Evolutionary conservation across 2,797 vertebrate genomes (phyloP).

Genomic region (Myoxocephalus aenaeus): DNA sequence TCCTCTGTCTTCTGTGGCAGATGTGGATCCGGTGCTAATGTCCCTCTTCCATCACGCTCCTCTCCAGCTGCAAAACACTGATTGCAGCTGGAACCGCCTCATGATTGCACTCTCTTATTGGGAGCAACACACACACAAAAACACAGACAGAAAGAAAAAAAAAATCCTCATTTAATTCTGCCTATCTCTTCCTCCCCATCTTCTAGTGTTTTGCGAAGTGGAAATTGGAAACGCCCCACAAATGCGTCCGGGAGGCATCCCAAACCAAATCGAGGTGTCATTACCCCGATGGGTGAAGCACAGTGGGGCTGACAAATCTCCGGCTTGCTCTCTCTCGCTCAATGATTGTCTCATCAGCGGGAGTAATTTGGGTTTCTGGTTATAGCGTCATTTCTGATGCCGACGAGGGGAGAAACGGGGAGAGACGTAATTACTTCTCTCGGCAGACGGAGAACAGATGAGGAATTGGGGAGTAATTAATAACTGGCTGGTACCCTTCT

Average conservation of each 20-base stretch:
- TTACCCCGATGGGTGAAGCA: conserved; percentile 63
- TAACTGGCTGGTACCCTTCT: conserved; percentile 73
- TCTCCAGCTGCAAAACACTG: conserved; percentile 77
- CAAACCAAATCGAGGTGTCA: conserved; percentile 64
- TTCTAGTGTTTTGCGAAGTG: conserved; percentile 70
- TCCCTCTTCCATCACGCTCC: conserved; percentile 77
- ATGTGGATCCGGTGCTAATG: conserved; percentile 76
- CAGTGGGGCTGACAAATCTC: conserved; percentile 71
- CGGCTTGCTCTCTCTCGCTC: conserved; percentile 61
- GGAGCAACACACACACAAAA: conserved; percentile 24
- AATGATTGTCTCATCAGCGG: conserved; percentile 82
- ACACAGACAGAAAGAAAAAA: conserved; percentile 1
- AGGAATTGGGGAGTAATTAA: conserved; percentile 81
- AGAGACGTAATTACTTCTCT: conserved; percentile 81
- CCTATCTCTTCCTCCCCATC: conserved; percentile 68
- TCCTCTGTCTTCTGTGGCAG: conserved; percentile 61
- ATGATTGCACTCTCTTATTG: conserved; percentile 69
- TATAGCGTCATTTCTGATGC: conserved; percentile 82
- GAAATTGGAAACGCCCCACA: conserved; percentile 76
- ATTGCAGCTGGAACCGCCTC: conserved; percentile 74
- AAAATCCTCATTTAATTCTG: conserved; percentile 65
- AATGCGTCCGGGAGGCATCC: conserved; percentile 60
- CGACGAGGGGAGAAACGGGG: conserved; percentile 60
- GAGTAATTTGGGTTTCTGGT: conserved; percentile 81
- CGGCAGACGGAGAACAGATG: conserved; percentile 74